Percentiles rank a stretch among this genome's conserved stretches.
Conservation (phyloP, 2,888 invertebrate genomes). For the Zygaena filipendulae region DNA sequence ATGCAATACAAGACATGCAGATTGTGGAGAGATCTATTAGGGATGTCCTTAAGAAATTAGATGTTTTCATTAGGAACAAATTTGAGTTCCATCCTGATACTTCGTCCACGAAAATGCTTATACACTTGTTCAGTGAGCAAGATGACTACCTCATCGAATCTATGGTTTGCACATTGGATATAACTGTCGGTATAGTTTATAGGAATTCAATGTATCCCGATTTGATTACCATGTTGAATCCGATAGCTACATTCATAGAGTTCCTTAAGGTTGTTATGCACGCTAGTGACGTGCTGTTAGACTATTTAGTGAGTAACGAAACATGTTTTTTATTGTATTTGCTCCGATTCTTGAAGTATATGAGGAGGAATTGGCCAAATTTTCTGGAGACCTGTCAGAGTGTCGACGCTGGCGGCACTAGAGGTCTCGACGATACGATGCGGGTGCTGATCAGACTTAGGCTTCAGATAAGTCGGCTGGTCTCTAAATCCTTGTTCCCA, state of each 20-base stretch:
- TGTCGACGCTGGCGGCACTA: slow-evolving; percentile 61
- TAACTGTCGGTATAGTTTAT: slow-evolving; percentile 86
- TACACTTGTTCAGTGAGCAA: slow-evolving; percentile 89
- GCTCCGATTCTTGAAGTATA: slow-evolving; percentile 85
- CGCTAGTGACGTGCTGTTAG: slow-evolving; percentile 82
- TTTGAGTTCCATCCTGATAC: slow-evolving; percentile 90
- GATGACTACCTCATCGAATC: slow-evolving; percentile 92
- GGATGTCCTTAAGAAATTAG: slow-evolving; percentile 84
- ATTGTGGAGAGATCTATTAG: slow-evolving; percentile 87
- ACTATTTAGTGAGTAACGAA: slow-evolving; percentile 89
- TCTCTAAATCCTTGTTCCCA: slow-evolving; percentile 85
- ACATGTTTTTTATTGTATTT: slow-evolving; percentile 90
- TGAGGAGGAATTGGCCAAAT: slow-evolving; percentile 84
- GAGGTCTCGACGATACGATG: slow-evolving; percentile 84
- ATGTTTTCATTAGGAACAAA: slow-evolving; percentile 82
- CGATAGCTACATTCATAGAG: slow-evolving; percentile 87
- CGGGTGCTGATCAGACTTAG: slow-evolving; percentile 82
- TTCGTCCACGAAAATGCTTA: slow-evolving; percentile 87
- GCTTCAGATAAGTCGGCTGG: slow-evolving; percentile 83
- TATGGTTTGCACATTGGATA: slow-evolving; percentile 91
- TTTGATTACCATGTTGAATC: slow-evolving; percentile 84
- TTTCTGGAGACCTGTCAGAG: slow-evolving; percentile 82
- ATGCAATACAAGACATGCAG: slow-evolving; percentile 90
- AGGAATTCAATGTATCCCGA: slow-evolving; percentile 84
- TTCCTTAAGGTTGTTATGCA: slow-evolving; percentile 86